Evolutionary conservation across 2,888 invertebrate genomes (phyloP).

Genomic region (Scelioninae gen. 1): DNA sequence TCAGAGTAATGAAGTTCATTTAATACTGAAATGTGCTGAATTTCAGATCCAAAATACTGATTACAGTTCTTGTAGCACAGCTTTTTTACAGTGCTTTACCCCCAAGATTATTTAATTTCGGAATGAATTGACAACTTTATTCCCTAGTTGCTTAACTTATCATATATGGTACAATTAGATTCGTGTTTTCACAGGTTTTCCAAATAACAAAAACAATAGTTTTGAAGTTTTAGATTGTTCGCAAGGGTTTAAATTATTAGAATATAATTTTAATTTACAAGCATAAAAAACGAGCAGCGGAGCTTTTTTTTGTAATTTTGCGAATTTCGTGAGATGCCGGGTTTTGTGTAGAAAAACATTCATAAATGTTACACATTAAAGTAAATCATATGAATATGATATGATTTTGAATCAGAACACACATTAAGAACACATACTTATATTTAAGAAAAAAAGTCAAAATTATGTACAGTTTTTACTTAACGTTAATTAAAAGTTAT

Average conservation of each 20-base stretch:
- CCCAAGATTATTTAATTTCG: slow-evolving; percentile 29
- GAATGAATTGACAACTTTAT: slow-evolving; percentile 29
- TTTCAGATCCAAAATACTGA: too few relatives aligned
- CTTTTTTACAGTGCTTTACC: slow-evolving; percentile 26
- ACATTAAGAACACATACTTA: slow-evolving; percentile 34
- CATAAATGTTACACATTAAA: slow-evolving; percentile 37
- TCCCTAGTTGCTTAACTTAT: slow-evolving; percentile 28
- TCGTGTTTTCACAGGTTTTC: slow-evolving; percentile 39
- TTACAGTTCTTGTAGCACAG: slow-evolving; percentile 30
- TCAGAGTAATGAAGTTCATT: too few relatives aligned
- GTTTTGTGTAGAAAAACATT: slow-evolving; percentile 44
- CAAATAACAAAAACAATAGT: slow-evolving; percentile 38
- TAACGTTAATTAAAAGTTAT: slow-evolving; percentile 33
- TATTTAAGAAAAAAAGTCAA: slow-evolving; percentile 34
- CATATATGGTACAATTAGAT: slow-evolving; percentile 34
- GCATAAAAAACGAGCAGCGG: slow-evolving; percentile 34
- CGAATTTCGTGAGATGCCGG: slow-evolving; percentile 37
- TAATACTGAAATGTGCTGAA: too few relatives aligned
- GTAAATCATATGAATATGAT: slow-evolving; percentile 44
- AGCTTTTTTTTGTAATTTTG: slow-evolving; percentile 33
- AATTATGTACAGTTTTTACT: slow-evolving; percentile 35
- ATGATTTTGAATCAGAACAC: slow-evolving; percentile 39
- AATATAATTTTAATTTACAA: slow-evolving; percentile 36
- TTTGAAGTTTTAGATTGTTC: slow-evolving; percentile 35
- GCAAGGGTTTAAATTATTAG: slow-evolving; percentile 35